phyloP scores from a whole-genome alignment of 64 coral and sea anemone species.

The Hydrozoanthus tunicans region DNA sequence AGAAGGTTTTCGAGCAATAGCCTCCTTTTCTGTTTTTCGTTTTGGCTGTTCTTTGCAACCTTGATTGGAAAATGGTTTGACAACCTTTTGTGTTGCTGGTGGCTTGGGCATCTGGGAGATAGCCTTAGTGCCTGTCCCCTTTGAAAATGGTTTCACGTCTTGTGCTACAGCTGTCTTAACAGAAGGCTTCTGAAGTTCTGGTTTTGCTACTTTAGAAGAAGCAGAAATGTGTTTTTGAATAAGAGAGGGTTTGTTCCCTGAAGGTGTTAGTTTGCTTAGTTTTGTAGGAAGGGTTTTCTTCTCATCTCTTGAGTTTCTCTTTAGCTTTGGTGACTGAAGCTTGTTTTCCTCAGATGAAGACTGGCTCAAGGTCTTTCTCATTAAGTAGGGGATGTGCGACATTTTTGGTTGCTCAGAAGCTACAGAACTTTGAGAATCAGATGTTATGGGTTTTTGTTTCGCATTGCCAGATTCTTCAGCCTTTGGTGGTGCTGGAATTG shows the following conservation, averaged over 20 bases:
- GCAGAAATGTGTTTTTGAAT: constrained; percentile 25
- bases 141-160: background rate
- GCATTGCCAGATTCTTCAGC: background rate
- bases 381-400: constrained; percentile 50
- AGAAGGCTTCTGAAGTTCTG: constrained; percentile 26
- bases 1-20: background rate
- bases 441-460: background rate
- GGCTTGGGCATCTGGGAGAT: background rate
- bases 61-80: constrained; percentile 26
- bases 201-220: constrained; percentile 1
- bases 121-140: background rate
- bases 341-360: background rate
- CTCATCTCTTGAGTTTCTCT: constrained; percentile 10
- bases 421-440: constrained; percentile 2
- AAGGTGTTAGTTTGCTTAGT: background rate
- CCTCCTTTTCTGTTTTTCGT: constrained; percentile 3
- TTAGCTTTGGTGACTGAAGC: background rate
- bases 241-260: constrained; percentile 1
- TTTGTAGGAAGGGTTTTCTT: constrained; percentile 25
- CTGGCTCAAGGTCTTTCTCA: constrained; percentile 14
- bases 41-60: constrained; percentile 20
- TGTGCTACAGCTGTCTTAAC: background rate
- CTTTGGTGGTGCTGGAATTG: background rate
- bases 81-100: background rate
- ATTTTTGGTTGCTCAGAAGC: background rate